Conservation (phyloP, 2,888 invertebrate genomes). For the Gasteruption jaculator region DNA sequence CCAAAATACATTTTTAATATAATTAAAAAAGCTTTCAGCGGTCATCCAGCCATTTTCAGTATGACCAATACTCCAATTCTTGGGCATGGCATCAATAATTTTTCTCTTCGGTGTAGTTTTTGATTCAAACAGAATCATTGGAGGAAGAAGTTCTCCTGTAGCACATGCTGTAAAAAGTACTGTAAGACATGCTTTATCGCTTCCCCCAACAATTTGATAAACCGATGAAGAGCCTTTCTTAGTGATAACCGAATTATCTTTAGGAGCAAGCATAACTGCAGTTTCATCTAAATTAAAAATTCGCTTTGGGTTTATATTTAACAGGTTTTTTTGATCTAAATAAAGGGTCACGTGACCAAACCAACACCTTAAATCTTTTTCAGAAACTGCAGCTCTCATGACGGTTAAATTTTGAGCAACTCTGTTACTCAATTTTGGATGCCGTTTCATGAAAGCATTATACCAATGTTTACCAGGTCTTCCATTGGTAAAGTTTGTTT, state of each 20-base stretch:
- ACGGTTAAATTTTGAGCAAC: conserved; percentile 15
- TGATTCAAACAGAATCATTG: conserved; percentile 36
- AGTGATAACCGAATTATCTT: conserved; percentile 27
- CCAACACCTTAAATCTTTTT: conserved; percentile 24
- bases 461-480: conserved; percentile 20
- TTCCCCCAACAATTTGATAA: conserved; percentile 25
- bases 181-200: conserved; percentile 28
- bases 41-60: conserved; percentile 51
- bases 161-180: conserved; percentile 33
- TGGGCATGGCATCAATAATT: conserved; percentile 30
- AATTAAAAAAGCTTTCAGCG: conserved; percentile 44
- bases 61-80: conserved; percentile 43
- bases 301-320: conserved; percentile 20
- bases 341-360: conserved; percentile 23
- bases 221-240: conserved; percentile 20
- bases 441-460: conserved; percentile 16
- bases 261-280: conserved; percentile 26
- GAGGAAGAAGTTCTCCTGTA: conserved; percentile 28
- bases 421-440: conserved; percentile 10
- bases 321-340: conserved; percentile 17
- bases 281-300: conserved; percentile 33
- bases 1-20: conserved; percentile 42
- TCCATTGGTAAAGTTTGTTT: conserved; percentile 19
- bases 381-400: conserved; percentile 24
- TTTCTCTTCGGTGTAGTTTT: conserved; percentile 30